Evolutionary conservation across 2,113 vertebrate species (phyloP), one percentile per base, ranked within the genome.

Genomic region (Casuarius casuarius): DNA sequence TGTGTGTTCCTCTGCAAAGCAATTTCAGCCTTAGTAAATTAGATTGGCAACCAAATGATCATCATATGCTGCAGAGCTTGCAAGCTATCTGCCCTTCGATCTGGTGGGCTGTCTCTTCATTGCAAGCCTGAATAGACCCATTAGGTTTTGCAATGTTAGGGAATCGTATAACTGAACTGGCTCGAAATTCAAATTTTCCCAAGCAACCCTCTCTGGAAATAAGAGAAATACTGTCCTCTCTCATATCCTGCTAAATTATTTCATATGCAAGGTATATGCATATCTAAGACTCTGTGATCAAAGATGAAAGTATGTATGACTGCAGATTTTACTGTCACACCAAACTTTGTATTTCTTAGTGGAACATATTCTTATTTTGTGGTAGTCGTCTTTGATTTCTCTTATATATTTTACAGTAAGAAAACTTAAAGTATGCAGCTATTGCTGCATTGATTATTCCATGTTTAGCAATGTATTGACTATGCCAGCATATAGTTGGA

Each of bases 31-130:
- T 70, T 5, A 7, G 63, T 87, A 95, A 96, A 94, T 91, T 84
- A 94, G 92, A 29, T 42, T 93, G 73, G 88, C 76, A 86, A 49
- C 67, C 15, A 62, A 91, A 76, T 4, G 28, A 75, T 78, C 86
- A 49, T 51, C 33, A 84, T 33, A n/a, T 0, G 1, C 77, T 68
- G 68, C 65, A 76, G 86, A 94, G n/a, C 66, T 94, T 95, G 86
- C 87, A 88, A 71, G 56, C 83, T 92, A n/a, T 92, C 92, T 91
- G 89, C 81, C 82, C 93, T 97, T 96, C 96, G 82, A 93, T 93
- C 89, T 82, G 42, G 63, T 78, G 72, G 81, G 65, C 83, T 96
- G 42, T 82, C 81, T 86, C 65, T 90, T 67, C 29, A 22, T n/a
- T 65, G 49, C 85, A 87, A 95, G 90, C 79, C 83, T 90, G 58